A percentile compares a stretch with the other conserved stretches of the same genome.
These are phyloP conservation scores for Scaptomyza reducta DNA, from an alignment of 2,888 invertebrate species.

Conservation along the genomic window DNA sequence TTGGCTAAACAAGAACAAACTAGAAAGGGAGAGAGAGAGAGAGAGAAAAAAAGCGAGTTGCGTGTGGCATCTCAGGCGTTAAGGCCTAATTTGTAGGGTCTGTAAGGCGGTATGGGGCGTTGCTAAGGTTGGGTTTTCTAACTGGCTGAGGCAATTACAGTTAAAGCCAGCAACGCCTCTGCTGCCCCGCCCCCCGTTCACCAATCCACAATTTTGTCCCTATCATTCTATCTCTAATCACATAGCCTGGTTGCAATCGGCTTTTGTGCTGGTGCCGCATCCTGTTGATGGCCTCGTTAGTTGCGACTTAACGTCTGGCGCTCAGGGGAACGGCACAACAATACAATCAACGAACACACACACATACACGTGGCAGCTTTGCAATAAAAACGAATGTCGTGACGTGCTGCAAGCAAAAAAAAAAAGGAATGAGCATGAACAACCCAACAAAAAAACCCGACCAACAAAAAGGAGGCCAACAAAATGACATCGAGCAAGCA, in stretches of 20 bases:
- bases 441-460: background rate
- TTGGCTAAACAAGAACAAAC: constrained; percentile 3
- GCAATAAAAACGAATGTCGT: constrained; percentile 73
- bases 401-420: constrained; percentile 46
- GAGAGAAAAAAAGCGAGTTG: too few species aligned
- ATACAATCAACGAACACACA: constrained; percentile 63
- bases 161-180: constrained; percentile 57
- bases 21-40: background rate
- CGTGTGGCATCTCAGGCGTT: constrained; percentile 38
- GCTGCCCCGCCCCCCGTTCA: background rate
- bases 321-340: constrained; percentile 52
- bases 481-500: constrained; percentile 49
- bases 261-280: constrained; percentile 71
- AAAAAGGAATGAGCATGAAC: constrained; percentile 30
- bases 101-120: constrained; percentile 6
- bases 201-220: constrained; percentile 8
- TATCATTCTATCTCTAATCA: constrained; percentile 59
- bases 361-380: constrained; percentile 32
- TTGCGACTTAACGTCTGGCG: constrained; percentile 64
- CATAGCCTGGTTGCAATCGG: constrained; percentile 74
- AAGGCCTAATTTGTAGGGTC: constrained; percentile 70
- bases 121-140: background rate
- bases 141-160: constrained; percentile 69
- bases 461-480: constrained; percentile 52
- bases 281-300: constrained; percentile 79